Percentiles rank a stretch among this genome's conserved stretches.
Conservation (phyloP, 1,140 invertebrate genomes). For the Aphis craccivora region DNA sequence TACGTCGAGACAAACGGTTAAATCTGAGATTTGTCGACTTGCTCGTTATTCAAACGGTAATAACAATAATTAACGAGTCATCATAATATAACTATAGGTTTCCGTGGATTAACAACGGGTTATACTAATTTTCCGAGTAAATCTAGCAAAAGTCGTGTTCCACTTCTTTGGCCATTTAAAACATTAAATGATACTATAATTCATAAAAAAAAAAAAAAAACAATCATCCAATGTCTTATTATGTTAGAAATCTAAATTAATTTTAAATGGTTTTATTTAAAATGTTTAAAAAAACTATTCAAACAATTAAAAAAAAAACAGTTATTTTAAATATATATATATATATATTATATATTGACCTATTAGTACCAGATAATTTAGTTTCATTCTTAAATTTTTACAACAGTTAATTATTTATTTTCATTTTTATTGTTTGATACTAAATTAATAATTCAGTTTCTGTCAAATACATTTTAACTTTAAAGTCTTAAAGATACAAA, state of each 20-base stretch:
- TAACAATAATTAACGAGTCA: not conserved
- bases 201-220: not conserved
- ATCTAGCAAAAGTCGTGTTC: not conserved
- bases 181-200: not conserved
- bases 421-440: not conserved
- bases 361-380: too few relatives aligned
- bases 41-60: not conserved
- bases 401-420: not conserved
- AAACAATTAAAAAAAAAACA: too few relatives aligned
- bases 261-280: too few relatives aligned
- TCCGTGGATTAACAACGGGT: not conserved
- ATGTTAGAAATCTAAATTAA: too few relatives aligned
- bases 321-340: too few relatives aligned
- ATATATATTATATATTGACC: too few relatives aligned
- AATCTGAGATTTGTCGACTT: not conserved
- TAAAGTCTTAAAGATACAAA: too few relatives aligned
- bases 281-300: too few relatives aligned
- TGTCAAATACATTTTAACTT: not conserved
- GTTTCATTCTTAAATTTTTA: too few relatives aligned
- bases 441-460: not conserved
- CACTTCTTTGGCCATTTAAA: not conserved
- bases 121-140: not conserved
- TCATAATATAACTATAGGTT: slow-evolving; percentile 1
- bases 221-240: not conserved
- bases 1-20: not conserved